Evolutionary conservation across 1,140 invertebrate species (phyloP), one percentile per base, ranked within the genome.

Genomic region (Brachionus rubens): DNA sequence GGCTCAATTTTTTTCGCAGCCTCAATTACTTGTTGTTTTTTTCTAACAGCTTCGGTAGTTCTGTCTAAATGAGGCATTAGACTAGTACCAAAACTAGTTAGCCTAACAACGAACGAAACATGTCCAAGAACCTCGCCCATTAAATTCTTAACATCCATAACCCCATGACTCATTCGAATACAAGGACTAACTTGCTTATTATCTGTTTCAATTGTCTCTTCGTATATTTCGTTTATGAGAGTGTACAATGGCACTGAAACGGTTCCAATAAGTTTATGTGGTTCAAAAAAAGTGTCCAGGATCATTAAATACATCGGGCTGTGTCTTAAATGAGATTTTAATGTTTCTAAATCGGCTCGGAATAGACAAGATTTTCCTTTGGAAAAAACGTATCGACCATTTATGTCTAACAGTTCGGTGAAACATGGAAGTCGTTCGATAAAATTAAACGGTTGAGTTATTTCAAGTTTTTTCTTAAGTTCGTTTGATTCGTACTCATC

Each of bases 291-390:
- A 21, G 68, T 72, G 30, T 72, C 68, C 14, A 72, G 33, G 10
- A 72, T 36, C 68, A 72, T 72, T 41, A 72, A 36, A 50, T 72
- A 72, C 43, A 72, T 26, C 3, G 68, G 68, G 0, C 46, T 72
- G 6, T 40, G 28, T 48, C 68, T 33, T 12, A 72, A 28, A 72
- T 50, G 36, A 30, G 46, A 50, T 24, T 12, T 48, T 36, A 72
- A 16, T 40, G 12, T 33, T 16, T 72, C 36, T 19, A 72, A 48
- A 54, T 72, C 68, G 43, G 47, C 12, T 24, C 68, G 19, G 12
- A 72, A 72, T 26, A 72, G 12, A 14, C 46, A 48, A 2, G 68
- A 72, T 30, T 72, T 72, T 0, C 68, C 68, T 46, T 54, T 72
- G 2, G 68, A 48, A 40, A 72, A 72, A 21, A 72, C 50, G 12